Conservation (phyloP, 2,888 invertebrate species). For the Hemithea aestivaria region DNA sequence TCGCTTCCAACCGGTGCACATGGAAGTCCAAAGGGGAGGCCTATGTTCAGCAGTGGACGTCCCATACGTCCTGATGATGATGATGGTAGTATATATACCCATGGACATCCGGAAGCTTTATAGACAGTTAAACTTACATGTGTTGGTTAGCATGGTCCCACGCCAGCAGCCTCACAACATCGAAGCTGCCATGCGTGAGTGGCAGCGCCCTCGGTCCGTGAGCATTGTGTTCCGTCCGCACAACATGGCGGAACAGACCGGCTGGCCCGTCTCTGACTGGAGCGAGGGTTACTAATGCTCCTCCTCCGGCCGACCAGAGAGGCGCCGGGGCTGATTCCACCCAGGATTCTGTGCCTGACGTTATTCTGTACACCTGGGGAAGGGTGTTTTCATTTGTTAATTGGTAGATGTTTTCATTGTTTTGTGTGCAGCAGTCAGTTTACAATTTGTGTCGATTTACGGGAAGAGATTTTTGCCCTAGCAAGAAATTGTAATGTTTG, state of each 20-base stretch:
- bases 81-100: too few species aligned
- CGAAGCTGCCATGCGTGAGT: slow-evolving; percentile 91
- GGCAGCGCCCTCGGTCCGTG: slow-evolving; percentile 87
- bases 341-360: slow-evolving; percentile 88
- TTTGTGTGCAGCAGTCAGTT: too few species aligned
- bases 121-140: slow-evolving; percentile 89
- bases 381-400: too few species aligned
- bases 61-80: too few species aligned
- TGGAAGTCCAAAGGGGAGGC: too few species aligned
- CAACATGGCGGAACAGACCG: slow-evolving; percentile 84
- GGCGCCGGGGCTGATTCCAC: slow-evolving; percentile 90
- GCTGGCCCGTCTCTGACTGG: slow-evolving; percentile 90
- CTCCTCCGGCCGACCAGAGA: slow-evolving; percentile 88
- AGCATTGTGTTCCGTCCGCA: slow-evolving; percentile 82
- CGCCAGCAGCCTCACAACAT: slow-evolving; percentile 87
- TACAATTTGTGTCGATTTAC: too few species aligned
- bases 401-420: too few species aligned
- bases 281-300: slow-evolving; percentile 88
- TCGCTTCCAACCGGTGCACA: too few species aligned
- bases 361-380: slow-evolving; percentile 85
- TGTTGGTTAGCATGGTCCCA: slow-evolving; percentile 92
- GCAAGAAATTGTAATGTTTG: too few species aligned
- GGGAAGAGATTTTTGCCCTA: too few species aligned
- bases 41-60: too few species aligned
- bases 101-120: too few species aligned